Evolutionary conservation across 2,797 vertebrate genomes (phyloP), one percentile per base, ranked within the genome.

Genomic region (Dallia pectoralis): DNA sequence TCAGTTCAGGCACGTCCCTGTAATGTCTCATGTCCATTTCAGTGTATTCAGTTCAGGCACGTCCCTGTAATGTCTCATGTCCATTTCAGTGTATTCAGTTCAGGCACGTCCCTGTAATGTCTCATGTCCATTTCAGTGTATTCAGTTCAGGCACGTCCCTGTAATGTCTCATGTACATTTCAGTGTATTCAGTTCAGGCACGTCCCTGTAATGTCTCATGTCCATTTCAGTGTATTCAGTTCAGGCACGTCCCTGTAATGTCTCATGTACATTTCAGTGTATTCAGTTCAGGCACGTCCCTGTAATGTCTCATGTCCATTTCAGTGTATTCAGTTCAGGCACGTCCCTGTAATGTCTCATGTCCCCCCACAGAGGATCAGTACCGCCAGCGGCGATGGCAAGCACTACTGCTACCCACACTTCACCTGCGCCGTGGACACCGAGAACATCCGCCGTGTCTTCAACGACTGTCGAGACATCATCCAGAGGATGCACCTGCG

Each of bases 391-490:
- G 96, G 95, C 0, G 96, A 97, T 0, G 95, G 95, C 71, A 95
- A 96, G 80, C 97, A 98, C 82, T 96, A 98, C 83, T 99, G 97
- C 90, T 99, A 98, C 86, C 96, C 97, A 0, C 97, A 99, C 89
- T 99, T 99, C 85, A 99, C 97, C 0, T 99, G 97, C 4, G 97
- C 97, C 0, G 88, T 99, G 79, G 97, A 98, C 94, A 98, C 97
- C 0, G 97, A 98, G 85, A 98, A 98, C 74, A 99, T 99, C 81
- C 96, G 97, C 53, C 92, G 97, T 6, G 97, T 98, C 79, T 99
- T 98, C 93, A 97, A 97, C 69, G 96, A 99, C 92, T 99, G 97
- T 76, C 95, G 97, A 6, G 97, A 99, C 92, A 99, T 99, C 93
- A 99, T 99, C 81, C 97, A 99, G 85, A 91, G 97, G 70, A 98